Evolutionary conservation across 2,888 invertebrate genomes (phyloP), one percentile per base, ranked within the genome.

Genomic region (Eristalis intricaria): DNA sequence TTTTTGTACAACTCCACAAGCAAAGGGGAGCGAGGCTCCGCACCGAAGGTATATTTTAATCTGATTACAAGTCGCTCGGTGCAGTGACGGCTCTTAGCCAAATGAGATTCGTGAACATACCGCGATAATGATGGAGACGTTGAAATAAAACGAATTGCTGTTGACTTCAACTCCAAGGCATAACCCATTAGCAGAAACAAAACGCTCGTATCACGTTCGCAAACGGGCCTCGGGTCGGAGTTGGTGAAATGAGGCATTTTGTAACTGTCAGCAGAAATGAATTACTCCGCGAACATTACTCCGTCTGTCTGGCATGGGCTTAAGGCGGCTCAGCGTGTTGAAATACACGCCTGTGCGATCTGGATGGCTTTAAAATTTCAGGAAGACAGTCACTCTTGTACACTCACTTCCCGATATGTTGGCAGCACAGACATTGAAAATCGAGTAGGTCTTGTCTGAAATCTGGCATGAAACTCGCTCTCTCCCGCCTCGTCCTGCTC

Each of bases 1-100:
- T 58, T 58, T 58, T 22, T 80, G 19, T 38, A 11, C 35, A 8
- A 35, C 38, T 38, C 13, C 38, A 13, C 0, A 13, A 38, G 11
- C 38, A 1, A 13, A 13, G 38, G 13, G 13, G 38, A 13, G 13
- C 13, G 38, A 38, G 13, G 13, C 13, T 10, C 38, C 38, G 3
- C 38, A 4, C 38, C 23, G 64, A 69, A 32, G 40, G 4, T 32
- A 64, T 56, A 73, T 56, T 73, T 80, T 74, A 80, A 81, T 81
- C 69, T 64, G 69, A 69, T 75, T 81, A 65, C 64, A 70, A 65
- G 32, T 65, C 56, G 38, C 69, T 22, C 32, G 65, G 38, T 22
- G 50, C 38, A 50, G 3, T 4, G 75, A 3, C 58, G 35, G 64
- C 70, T 78, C 32, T 70, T 70, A 70, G 64, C 32, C 13, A 26